Evolutionary conservation across 2,113 vertebrate genomes (phyloP).

Genomic region (Grammomys surdaster): DNA sequence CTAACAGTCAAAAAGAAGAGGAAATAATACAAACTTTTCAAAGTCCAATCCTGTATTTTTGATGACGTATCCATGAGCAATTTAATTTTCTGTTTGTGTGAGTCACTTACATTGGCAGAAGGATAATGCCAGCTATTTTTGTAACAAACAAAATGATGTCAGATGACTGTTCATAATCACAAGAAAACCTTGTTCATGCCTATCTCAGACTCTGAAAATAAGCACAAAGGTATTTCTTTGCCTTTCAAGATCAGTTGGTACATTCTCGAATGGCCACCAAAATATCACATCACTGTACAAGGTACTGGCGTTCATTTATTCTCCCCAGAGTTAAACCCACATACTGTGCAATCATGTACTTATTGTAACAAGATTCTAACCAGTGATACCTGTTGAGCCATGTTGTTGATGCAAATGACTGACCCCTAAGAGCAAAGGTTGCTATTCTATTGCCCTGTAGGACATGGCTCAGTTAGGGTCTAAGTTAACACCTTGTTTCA

Average conservation of each 20-base stretch:
- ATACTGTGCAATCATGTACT: background rate
- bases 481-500: background rate
- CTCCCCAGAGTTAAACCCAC: background rate
- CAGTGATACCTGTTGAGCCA: background rate
- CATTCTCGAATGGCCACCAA: background rate
- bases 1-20: conserved; percentile 13
- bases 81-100: background rate
- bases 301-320: background rate
- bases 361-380: background rate
- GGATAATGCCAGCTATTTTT: background rate
- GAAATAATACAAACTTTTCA: background rate
- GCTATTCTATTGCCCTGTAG: background rate
- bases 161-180: background rate
- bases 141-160: background rate
- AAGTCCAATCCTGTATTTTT: background rate
- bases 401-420: background rate
- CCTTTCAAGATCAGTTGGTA: background rate
- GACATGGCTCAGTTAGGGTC: background rate
- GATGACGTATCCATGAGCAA: background rate
- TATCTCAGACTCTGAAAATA: background rate
- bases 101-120: background rate
- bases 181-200: background rate
- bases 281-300: background rate
- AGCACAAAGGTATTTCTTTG: background rate
- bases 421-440: background rate